phyloP scores from a whole-genome alignment of 2,888 invertebrate species.

The Drosophila aldrichi region DNA sequence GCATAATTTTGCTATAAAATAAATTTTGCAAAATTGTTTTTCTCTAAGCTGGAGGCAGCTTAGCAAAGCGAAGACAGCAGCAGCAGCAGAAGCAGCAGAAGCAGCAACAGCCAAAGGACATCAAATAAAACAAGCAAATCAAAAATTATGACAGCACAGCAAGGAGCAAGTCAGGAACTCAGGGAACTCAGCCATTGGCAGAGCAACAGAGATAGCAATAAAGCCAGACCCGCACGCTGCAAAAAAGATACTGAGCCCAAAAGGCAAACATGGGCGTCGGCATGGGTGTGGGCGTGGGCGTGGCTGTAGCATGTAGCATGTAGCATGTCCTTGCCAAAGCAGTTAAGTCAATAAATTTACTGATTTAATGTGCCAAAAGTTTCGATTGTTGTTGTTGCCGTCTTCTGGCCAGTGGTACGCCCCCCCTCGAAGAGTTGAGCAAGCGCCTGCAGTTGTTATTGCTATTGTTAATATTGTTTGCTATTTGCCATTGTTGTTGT shows the following conservation, averaged over 20 bases:
- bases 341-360: constrained; percentile 81
- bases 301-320: constrained; percentile 46
- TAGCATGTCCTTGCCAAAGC: constrained; percentile 68
- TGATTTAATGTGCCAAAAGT: constrained; percentile 82
- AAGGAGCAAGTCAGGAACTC: constrained; percentile 61
- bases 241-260: constrained; percentile 51
- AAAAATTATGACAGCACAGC: constrained; percentile 82
- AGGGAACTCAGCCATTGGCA: constrained; percentile 11
- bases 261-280: constrained; percentile 60
- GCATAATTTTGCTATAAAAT: constrained; percentile 84
- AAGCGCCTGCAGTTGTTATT: constrained; percentile 41
- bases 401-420: constrained; percentile 39
- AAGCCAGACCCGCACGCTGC: constrained; percentile 16
- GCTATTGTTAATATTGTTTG: constrained; percentile 42
- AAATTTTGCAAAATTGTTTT: constrained; percentile 84
- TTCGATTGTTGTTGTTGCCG: constrained; percentile 70
- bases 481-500: constrained; percentile 36
- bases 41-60: constrained; percentile 77
- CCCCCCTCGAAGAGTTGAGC: constrained; percentile 35
- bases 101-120: constrained; percentile 71
- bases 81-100: constrained; percentile 30
- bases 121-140: constrained; percentile 82
- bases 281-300: constrained; percentile 4
- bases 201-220: constrained; percentile 6
- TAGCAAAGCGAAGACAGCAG: constrained; percentile 56